Evolutionary conservation across 2,888 invertebrate species (phyloP), one percentile per base, ranked within the genome.

Genomic region (Drosophila paramelanica): DNA sequence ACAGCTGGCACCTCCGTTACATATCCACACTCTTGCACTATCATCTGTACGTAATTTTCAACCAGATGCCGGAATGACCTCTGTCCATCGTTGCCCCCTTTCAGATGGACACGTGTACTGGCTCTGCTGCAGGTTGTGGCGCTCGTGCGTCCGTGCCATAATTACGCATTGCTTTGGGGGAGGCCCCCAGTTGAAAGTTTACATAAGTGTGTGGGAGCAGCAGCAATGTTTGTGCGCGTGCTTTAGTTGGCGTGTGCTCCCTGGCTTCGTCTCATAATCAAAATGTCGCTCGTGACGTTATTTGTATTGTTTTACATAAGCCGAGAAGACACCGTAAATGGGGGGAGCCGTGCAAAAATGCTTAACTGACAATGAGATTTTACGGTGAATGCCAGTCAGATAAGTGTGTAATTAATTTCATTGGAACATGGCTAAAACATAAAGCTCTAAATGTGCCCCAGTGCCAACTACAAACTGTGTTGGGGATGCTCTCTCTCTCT

Each of bases 371-470:
- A 87, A 78, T 72, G 58, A 58, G 72, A 77, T 69, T 67, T 70
- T 52, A 72, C 64, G 84, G 61, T 73, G 59, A 61, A 61, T 52
- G 66, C 23, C 52, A 65, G 67, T 70, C 61, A 56, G 68, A 81
- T 72, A 81, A 70, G 68, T 69, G 83, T 77, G 67, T 86, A 86
- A 79, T 88, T 86, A 79, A 75, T 88, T 77, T 82, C 74, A 73
- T 74, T 57, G 65, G 25, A 70, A 70, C 58, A 65, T 51, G 49
- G 49, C 57, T 62, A 41, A 46, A 46, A 68, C 33, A 64, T 25
- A 49, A 13, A 25, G 27, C 36, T 41, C 41, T 17, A 0, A 7
- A 33, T 43, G 50, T 20, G 14, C 13, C 13, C 17, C 42, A 46
- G 49, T 23, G 25, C 8, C 31, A 17, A 14, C 6, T 3, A 20